Base-by-base conservation (phyloP, 2,113 vertebrate genomes). In the Platichthys flesus region DNA sequence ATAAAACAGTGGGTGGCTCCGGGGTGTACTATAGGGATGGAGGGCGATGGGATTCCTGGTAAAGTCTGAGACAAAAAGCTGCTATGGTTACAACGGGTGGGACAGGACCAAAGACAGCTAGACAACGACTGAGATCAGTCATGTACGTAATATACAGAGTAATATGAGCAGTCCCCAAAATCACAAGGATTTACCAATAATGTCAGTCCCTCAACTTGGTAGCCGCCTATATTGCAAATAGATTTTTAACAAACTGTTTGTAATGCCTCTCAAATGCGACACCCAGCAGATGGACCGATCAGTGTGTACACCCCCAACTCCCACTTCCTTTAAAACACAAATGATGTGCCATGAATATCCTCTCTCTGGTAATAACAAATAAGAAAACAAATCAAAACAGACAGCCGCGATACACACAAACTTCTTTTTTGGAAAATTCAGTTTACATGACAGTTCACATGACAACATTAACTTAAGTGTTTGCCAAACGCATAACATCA, bases 1-100 rank as follows among this genome's bases (percentile, higher is more conserved):
- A 78, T 94, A 89, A 93, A 94, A 91, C 84, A 80, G 79, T 87
- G 78, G 84, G 86, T 88, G 86, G 83, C 82, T 89, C 49, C 70
- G 75, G 71, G 67, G 52, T 70, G 67, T 79, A 65, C 64, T 82
- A 81, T 74, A 35, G 26, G 67, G 75, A 71, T 59, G 66, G 61
- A 85, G 71, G 65, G 58, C 58, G 24, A 37, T 75, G 68, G 54
- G 49, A 84, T 76, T 86, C 81, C 76, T 78, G 72, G 66, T 84
- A 72, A 66, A 67, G 65, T 74, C 55, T 67, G 77, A 67, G 60
- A 76, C 67, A 69, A 76, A 80, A 26, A 52, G 74, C 81, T 87
- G 55, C 82, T 60, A 76, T 85, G 85, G 85, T 79, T 63, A 83
- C 81, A 63, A 62, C 23, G 70, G 76, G 58, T 86, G 79, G 78